These are phyloP conservation scores for Conus ventricosus DNA, from an alignment of 1,140 invertebrate genomes.

Conservation along the genomic window DNA sequence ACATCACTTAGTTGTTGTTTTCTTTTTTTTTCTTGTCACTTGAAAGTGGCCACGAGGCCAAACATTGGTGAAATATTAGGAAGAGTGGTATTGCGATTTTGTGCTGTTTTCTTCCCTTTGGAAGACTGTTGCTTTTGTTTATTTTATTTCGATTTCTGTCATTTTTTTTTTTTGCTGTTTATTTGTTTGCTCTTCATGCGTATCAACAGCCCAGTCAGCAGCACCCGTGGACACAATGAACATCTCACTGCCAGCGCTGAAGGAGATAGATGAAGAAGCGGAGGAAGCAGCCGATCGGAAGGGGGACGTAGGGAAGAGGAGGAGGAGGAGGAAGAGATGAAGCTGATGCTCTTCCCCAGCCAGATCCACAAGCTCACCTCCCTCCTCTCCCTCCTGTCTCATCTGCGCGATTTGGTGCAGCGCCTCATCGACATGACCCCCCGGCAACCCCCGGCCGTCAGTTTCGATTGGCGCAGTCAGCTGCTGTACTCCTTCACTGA, in stretches of 20 bases:
- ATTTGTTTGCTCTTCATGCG: too few relatives aligned
- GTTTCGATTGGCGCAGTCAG: conserved; percentile 67
- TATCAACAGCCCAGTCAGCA: conserved; percentile 24
- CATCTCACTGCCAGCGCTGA: conserved; percentile 48
- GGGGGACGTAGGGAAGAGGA: conserved; percentile 37
- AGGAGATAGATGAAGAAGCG: conserved; percentile 50
- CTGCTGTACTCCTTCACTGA: conserved; percentile 63
- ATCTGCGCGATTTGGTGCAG: conserved; percentile 66
- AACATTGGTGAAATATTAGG: too few relatives aligned
- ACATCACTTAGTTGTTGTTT: too few relatives aligned
- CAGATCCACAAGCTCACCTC: conserved; percentile 70
- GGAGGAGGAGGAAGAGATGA: conserved; percentile 47
- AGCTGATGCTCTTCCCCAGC: conserved; percentile 68
- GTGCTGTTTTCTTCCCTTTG: too few relatives aligned
- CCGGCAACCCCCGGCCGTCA: conserved; percentile 43
- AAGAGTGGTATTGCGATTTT: too few relatives aligned
- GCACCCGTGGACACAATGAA: conserved; percentile 69
- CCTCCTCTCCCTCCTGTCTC: conserved; percentile 64
- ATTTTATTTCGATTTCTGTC: too few relatives aligned
- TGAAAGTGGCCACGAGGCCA: too few relatives aligned
- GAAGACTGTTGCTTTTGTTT: too few relatives aligned
- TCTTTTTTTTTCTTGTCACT: too few relatives aligned
- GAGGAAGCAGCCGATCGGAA: conserved; percentile 23
- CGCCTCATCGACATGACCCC: conserved; percentile 51
- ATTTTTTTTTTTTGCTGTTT: too few relatives aligned